Conservation (phyloP, 2,888 invertebrate genomes). For the Clistopyga incitator region DNA sequence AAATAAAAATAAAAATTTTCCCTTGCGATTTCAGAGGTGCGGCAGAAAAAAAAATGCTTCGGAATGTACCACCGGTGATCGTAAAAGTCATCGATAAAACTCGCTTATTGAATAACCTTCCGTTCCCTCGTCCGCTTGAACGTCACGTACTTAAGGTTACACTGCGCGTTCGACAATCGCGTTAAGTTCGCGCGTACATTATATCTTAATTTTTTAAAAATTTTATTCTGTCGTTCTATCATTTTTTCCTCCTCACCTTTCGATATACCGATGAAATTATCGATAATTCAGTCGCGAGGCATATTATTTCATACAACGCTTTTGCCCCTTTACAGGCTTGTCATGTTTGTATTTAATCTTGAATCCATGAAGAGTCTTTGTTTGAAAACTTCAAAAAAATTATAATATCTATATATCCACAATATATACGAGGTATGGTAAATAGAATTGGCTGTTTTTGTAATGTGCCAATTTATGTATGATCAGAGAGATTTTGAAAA, state of each 20-base stretch:
- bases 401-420: no score
- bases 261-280: constrained; percentile 45
- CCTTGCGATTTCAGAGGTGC: not conserved
- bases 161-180: constrained; percentile 25
- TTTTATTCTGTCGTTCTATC: not conserved
- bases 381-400: no score
- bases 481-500: no score
- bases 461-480: no score
- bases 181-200: constrained; percentile 14
- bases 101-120: constrained; percentile 36
- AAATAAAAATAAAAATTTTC: no score
- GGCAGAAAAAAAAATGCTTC: not conserved
- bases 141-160: constrained; percentile 13
- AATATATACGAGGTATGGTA: no score
- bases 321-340: constrained; percentile 30
- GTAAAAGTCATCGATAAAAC: constrained; percentile 45
- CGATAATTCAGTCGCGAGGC: constrained; percentile 45
- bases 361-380: constrained; percentile 1
- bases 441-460: no score
- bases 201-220: constrained; percentile 22
- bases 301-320: constrained; percentile 30
- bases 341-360: constrained; percentile 52
- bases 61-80: constrained; percentile 6
- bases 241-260: not conserved
- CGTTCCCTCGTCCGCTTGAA: constrained; percentile 20